A percentile compares a stretch with the other conserved stretches of the same genome.
Evolutionary conservation across 2,888 invertebrate genomes (phyloP).

Genomic region (Idaea dimidiata): DNA sequence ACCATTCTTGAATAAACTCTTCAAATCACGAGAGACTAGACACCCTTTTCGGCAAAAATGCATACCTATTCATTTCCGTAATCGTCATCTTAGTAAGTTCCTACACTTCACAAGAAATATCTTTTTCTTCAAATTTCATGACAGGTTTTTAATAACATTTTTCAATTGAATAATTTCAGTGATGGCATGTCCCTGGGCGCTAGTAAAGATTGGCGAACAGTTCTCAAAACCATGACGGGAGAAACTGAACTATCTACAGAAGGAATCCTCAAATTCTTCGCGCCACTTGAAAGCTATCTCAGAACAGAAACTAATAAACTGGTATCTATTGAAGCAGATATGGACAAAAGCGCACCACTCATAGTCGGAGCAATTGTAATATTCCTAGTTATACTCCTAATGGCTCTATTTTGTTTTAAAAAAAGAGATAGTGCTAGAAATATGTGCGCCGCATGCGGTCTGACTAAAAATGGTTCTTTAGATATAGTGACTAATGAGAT

Average conservation of each 20-base stretch:
- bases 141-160: no score
- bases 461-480: constrained; percentile 70
- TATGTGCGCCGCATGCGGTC: constrained; percentile 59
- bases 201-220: constrained; percentile 69
- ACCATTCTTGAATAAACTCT: no score
- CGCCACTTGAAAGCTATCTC: constrained; percentile 53
- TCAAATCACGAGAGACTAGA: no score
- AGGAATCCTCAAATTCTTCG: constrained; percentile 66
- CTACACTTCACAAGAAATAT: no score
- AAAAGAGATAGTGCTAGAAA: constrained; percentile 55
- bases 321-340: constrained; percentile 45
- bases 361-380: constrained; percentile 63
- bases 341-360: constrained; percentile 65
- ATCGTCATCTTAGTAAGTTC: no score
- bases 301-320: constrained; percentile 52
- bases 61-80: no score
- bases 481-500: constrained; percentile 67
- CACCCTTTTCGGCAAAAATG: no score
- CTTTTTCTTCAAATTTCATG: no score
- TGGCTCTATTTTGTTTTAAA: constrained; percentile 65
- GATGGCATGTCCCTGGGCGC: constrained; percentile 72
- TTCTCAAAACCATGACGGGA: constrained; percentile 63
- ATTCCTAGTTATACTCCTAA: constrained; percentile 55
- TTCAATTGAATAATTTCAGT: constrained; percentile 44
- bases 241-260: constrained; percentile 65